Evolutionary conservation across 1,140 invertebrate species (phyloP).

Genomic region (Sarcophaga bullata): DNA sequence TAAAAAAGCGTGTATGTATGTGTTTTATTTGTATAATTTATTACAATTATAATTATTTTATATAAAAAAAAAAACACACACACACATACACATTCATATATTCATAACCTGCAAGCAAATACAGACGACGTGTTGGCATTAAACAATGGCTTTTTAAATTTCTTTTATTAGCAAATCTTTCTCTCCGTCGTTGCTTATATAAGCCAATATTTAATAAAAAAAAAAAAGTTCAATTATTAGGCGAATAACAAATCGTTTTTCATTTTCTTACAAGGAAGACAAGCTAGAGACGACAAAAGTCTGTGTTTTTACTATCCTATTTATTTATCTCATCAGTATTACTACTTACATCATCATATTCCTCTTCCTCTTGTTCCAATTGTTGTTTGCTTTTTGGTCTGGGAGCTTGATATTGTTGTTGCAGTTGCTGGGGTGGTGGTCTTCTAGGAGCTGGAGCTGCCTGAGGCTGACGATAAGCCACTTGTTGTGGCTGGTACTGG

Average conservation of each 20-base stretch:
- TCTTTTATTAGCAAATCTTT: neutral
- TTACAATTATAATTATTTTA: too few relatives aligned
- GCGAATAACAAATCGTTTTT: too few relatives aligned
- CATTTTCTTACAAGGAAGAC: too few relatives aligned
- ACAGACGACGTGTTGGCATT: neutral
- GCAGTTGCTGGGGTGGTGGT: constrained; percentile 45
- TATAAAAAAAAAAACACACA: too few relatives aligned
- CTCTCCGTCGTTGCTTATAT: neutral
- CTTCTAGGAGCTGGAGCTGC: constrained; percentile 52
- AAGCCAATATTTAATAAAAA: neutral
- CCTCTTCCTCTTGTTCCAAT: constrained; percentile 57
- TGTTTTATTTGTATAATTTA: too few relatives aligned
- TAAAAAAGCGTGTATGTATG: too few relatives aligned
- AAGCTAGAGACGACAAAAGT: too few relatives aligned
- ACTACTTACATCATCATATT: constrained; percentile 64
- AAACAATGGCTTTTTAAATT: neutral
- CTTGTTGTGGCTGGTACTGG: constrained; percentile 59
- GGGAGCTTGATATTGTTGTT: constrained; percentile 47
- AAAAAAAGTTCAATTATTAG: neutral
- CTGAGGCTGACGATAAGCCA: constrained; percentile 54
- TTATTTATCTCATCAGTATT: neutral
- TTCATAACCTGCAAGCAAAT: too few relatives aligned
- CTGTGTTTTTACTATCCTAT: too few relatives aligned
- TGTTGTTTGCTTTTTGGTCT: constrained; percentile 54
- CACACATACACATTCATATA: too few relatives aligned